Percentiles rank a stretch among this genome's conserved stretches.
Conservation (phyloP, 2,797 vertebrate genomes). For the Hippocampus kuda region DNA sequence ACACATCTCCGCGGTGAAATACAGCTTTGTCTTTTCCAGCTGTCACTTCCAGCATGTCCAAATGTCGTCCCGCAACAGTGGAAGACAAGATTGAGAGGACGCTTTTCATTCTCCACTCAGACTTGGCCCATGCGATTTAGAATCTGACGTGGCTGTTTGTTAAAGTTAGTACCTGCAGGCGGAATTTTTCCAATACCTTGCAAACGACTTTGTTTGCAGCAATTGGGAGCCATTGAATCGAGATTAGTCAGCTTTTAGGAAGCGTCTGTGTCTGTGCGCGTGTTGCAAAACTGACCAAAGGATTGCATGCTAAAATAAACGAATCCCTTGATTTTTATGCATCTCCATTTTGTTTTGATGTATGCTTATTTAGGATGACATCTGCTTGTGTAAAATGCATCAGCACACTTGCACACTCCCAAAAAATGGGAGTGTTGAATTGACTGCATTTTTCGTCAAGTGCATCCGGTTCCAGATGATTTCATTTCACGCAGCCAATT, state of each 20-base stretch:
- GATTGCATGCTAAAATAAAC: not conserved
- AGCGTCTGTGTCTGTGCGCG: conserved; percentile 8
- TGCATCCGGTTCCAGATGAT: too few relatives aligned
- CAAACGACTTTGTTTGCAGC: conserved; percentile 51
- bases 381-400: not conserved
- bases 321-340: not conserved
- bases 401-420: too few relatives aligned
- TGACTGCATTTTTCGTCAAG: too few relatives aligned
- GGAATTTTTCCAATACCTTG: conserved; percentile 58
- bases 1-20: conserved; percentile 49
- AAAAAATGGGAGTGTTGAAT: too few relatives aligned
- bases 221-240: conserved; percentile 50
- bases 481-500: too few relatives aligned
- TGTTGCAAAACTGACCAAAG: not conserved
- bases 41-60: conserved; percentile 58
- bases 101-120: conserved; percentile 43
- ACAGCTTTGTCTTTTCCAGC: conserved; percentile 61
- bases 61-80: conserved; percentile 33
- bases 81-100: conserved; percentile 55
- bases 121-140: conserved; percentile 53
- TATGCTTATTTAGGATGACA: not conserved
- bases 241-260: conserved; percentile 51
- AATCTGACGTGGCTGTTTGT: conserved; percentile 55
- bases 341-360: not conserved
- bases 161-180: conserved; percentile 55